Evolutionary conservation across 1,140 invertebrate species (phyloP).

Genomic region (Drosophila kurseongensis): DNA sequence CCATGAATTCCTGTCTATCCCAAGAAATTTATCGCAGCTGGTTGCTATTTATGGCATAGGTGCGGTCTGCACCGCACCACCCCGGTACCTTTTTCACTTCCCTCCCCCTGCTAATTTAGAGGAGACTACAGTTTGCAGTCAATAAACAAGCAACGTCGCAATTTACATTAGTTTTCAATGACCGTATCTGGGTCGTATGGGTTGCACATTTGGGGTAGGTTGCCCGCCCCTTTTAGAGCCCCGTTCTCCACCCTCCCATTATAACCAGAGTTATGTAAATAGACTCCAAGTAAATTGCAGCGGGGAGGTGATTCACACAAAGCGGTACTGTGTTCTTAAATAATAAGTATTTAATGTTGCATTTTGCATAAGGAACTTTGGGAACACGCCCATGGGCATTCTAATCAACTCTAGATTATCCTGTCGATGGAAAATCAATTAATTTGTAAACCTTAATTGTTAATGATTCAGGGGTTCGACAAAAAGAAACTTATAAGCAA

Average conservation of each 20-base stretch:
- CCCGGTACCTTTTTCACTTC: neutral
- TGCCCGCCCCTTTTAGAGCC: constrained; percentile 9
- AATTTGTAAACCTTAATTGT: constrained; percentile 14
- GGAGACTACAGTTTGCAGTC: constrained; percentile 49
- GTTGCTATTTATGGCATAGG: constrained; percentile 72
- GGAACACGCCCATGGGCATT: constrained; percentile 24
- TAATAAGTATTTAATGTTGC: too few species aligned
- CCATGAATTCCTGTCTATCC: constrained; percentile 35
- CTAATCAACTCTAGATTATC: constrained; percentile 21
- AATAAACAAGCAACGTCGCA: constrained; percentile 70
- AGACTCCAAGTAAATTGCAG: constrained; percentile 24
- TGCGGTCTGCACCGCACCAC: constrained; percentile 31
- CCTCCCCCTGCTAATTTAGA: constrained; percentile 47
- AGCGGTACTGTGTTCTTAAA: neutral
- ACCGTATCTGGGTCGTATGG: constrained; percentile 20
- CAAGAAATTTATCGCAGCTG: constrained; percentile 49
- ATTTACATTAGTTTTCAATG: constrained; percentile 67
- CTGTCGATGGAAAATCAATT: constrained; percentile 38
- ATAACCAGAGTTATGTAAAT: constrained; percentile 24
- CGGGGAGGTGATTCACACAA: constrained; percentile 16
- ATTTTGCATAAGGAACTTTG: constrained; percentile 28
- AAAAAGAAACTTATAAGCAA: neutral
- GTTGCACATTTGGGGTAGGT: constrained; percentile 61
- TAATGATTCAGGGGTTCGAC: neutral
- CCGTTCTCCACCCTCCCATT: neutral